Percentiles rank a stretch among this genome's conserved stretches.
phyloP scores from a whole-genome alignment of 2,113 vertebrate species.

The Ctenomys sociabilis region DNA sequence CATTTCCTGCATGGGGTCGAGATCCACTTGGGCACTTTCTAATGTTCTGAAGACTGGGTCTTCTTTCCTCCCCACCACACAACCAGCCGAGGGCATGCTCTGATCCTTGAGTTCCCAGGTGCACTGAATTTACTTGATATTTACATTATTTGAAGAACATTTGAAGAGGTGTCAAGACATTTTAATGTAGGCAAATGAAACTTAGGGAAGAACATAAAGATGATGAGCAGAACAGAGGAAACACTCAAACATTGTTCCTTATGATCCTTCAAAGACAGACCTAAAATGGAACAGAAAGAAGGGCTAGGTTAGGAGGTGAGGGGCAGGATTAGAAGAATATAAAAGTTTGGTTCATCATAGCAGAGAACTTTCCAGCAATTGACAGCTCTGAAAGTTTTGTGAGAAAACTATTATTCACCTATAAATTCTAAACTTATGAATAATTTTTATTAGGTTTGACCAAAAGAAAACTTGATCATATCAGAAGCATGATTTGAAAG shows the following conservation, averaged over 20 bases:
- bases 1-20: not conserved
- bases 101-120: not conserved
- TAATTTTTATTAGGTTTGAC: not conserved
- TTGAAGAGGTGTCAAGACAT: not conserved
- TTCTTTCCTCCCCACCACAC: not conserved
- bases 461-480: not conserved
- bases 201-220: constrained; percentile 1
- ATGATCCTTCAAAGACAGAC: not conserved
- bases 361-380: not conserved
- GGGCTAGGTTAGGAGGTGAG: not conserved
- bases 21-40: not conserved
- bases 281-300: not conserved
- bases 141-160: not conserved
- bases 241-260: not conserved
- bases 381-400: not conserved
- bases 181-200: not conserved
- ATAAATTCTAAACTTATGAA: not conserved
- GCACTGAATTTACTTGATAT: too few relatives aligned
- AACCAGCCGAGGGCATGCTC: not conserved
- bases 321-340: not conserved
- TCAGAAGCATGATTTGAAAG: constrained; percentile 5
- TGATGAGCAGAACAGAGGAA: not conserved
- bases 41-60: not conserved
- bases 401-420: not conserved
- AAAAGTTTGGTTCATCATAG: not conserved